Evolutionary conservation across 30 jellyfish, hydroid and myxozoan species (phyloP).

Genomic region (Chrysaora quinquecirrha): DNA sequence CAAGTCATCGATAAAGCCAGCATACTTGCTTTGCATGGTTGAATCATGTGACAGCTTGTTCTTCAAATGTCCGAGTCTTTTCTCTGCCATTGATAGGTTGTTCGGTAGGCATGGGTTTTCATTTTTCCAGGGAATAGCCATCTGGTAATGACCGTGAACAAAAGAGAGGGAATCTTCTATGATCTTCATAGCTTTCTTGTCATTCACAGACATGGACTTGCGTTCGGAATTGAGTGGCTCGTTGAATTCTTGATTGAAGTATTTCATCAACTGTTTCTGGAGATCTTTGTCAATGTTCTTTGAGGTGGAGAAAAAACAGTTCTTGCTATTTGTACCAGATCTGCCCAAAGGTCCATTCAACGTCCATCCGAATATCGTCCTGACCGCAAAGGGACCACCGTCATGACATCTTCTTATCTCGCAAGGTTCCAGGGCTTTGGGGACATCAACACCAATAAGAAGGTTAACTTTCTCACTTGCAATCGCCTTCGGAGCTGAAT

Average conservation of each 20-base stretch:
- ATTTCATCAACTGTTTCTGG: slow-evolving; percentile 18
- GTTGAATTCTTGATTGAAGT: slow-evolving; percentile 47
- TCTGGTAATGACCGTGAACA: slow-evolving; percentile 39
- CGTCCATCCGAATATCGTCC: slow-evolving; percentile 66
- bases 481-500: neutral
- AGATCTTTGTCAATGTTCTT: neutral
- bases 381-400: slow-evolving; percentile 66
- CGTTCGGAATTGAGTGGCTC: slow-evolving; percentile 6
- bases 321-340: neutral
- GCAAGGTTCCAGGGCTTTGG: slow-evolving; percentile 59
- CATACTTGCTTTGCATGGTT: neutral
- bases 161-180: slow-evolving; percentile 31
- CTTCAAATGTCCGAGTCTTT: slow-evolving; percentile 24
- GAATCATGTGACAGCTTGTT: slow-evolving; percentile 21
- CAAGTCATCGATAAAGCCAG: slow-evolving; percentile 30
- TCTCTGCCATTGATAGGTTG: slow-evolving; percentile 31
- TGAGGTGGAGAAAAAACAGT: neutral
- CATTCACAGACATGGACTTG: slow-evolving; percentile 35
- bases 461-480: neutral
- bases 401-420: slow-evolving; percentile 15
- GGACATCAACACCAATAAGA: slow-evolving; percentile 47
- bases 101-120: slow-evolving; percentile 41
- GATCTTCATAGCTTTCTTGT: slow-evolving; percentile 35
- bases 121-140: slow-evolving; percentile 53
- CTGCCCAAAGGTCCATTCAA: slow-evolving; percentile 64